phyloP scores from a whole-genome alignment of 2,888 invertebrate species.

The Linnaemya vulpina region DNA sequence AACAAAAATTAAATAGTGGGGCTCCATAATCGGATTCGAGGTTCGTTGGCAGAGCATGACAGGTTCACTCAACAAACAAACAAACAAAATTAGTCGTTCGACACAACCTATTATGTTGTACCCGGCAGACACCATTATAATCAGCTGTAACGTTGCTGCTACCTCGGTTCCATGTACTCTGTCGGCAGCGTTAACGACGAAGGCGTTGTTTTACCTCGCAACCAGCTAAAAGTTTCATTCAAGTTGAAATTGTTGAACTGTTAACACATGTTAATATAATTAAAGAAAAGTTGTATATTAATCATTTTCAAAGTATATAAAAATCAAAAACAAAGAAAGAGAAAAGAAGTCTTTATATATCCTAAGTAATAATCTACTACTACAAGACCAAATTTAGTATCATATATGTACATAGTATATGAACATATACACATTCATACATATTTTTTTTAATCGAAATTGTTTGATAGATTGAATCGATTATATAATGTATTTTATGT shows the following conservation, averaged over 20 bases:
- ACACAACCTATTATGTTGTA: too few species aligned
- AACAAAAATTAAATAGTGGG: too few species aligned
- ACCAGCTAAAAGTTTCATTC: conserved; percentile 76
- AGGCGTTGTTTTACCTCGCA: conserved; percentile 68
- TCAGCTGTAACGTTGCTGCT: too few species aligned
- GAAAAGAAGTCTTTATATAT: conserved; percentile 66
- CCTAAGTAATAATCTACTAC: conserved; percentile 66
- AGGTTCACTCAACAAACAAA: too few species aligned
- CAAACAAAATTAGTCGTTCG: too few species aligned
- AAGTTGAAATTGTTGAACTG: conserved; percentile 82
- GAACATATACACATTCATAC: background rate
- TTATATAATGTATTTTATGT: conserved; percentile 61
- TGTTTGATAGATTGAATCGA: conserved; percentile 53
- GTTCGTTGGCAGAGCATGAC: too few species aligned
- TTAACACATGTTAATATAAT: conserved; percentile 76
- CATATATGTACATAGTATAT: conserved; percentile 28
- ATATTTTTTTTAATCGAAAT: conserved; percentile 53
- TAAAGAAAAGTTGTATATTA: conserved; percentile 66
- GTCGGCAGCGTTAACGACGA: conserved; percentile 12
- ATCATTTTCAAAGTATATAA: conserved; percentile 67
- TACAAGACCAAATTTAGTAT: conserved; percentile 69
- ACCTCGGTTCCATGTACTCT: background rate
- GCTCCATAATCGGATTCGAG: too few species aligned
- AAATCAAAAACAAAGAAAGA: conserved; percentile 58
- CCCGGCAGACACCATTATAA: too few species aligned